A percentile compares a stretch with the other conserved stretches of the same genome.
phyloP scores from a whole-genome alignment of 2,888 invertebrate genomes.

The Barypeithes pellucidus region DNA sequence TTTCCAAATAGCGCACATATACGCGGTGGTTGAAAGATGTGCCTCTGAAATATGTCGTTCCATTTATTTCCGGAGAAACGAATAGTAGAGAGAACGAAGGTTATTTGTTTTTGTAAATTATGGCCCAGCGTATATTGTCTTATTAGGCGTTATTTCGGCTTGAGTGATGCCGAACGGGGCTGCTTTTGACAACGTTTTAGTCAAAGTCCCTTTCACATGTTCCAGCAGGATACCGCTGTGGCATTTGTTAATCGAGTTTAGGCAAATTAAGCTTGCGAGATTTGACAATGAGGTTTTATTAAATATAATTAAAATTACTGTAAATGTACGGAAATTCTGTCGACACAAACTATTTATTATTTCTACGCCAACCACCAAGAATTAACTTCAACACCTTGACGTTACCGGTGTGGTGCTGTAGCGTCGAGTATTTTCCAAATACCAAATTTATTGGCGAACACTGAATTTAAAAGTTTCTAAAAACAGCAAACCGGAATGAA shows the following conservation, averaged over 20 bases:
- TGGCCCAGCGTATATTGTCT: conserved; percentile 51
- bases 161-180: conserved; percentile 41
- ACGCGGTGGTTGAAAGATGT: conserved; percentile 38
- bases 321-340: no score
- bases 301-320: neutral
- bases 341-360: no score
- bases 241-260: conserved; percentile 8
- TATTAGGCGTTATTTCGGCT: conserved; percentile 51
- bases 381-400: no score
- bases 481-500: no score
- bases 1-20: conserved; percentile 39
- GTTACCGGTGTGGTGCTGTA: no score
- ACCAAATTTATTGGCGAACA: no score
- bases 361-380: no score
- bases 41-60: conserved; percentile 42
- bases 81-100: conserved; percentile 39
- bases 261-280: conserved; percentile 6
- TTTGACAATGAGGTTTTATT: neutral
- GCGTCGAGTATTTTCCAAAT: no score
- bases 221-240: conserved; percentile 6
- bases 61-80: conserved; percentile 41
- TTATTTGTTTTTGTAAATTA: conserved; percentile 49
- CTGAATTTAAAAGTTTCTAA: no score
- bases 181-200: conserved; percentile 48
- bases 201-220: conserved; percentile 46